Conservation (phyloP, 2,113 vertebrate species). For the Morone chrysops region DNA sequence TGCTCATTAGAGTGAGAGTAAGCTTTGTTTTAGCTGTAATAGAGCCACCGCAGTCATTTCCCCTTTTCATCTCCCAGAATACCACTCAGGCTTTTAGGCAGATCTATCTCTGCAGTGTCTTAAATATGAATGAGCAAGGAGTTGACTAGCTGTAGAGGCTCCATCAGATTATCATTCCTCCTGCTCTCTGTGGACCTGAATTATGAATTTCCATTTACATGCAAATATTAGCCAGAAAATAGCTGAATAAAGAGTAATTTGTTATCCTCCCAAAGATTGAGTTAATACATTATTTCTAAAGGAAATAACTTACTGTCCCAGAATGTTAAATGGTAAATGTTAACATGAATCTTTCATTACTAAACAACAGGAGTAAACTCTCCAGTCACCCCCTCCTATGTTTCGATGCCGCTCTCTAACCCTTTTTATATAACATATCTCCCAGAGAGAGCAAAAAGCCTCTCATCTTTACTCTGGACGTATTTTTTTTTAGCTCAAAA, state of each 20-base stretch:
- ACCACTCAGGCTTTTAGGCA: constrained; percentile 55
- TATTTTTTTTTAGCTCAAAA: not conserved
- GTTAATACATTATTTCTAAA: constrained; percentile 26
- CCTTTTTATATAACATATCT: not conserved
- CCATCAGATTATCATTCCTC: constrained; percentile 43
- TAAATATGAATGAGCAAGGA: constrained; percentile 73
- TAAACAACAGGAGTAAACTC: constrained; percentile 8
- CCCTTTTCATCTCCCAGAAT: constrained; percentile 53
- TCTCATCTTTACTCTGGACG: not conserved
- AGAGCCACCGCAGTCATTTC: constrained; percentile 38
- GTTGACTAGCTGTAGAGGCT: constrained; percentile 33
- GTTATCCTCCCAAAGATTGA: constrained; percentile 24
- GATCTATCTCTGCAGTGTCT: constrained; percentile 59
- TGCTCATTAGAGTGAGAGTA: constrained; percentile 49
- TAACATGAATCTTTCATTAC: constrained; percentile 31
- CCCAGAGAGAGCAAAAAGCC: not conserved
- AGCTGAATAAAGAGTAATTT: constrained; percentile 31
- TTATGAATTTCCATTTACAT: constrained; percentile 64
- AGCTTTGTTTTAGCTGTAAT: constrained; percentile 52
- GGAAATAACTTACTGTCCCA: constrained; percentile 23
- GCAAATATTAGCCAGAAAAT: constrained; percentile 53
- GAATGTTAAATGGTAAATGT: constrained; percentile 37
- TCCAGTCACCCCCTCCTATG: not conserved
- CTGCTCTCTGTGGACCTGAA: constrained; percentile 46
- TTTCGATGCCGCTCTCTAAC: constrained; percentile 3